Conservation (phyloP, 2,113 vertebrate genomes). For the Pelodiscus sinensis region DNA sequence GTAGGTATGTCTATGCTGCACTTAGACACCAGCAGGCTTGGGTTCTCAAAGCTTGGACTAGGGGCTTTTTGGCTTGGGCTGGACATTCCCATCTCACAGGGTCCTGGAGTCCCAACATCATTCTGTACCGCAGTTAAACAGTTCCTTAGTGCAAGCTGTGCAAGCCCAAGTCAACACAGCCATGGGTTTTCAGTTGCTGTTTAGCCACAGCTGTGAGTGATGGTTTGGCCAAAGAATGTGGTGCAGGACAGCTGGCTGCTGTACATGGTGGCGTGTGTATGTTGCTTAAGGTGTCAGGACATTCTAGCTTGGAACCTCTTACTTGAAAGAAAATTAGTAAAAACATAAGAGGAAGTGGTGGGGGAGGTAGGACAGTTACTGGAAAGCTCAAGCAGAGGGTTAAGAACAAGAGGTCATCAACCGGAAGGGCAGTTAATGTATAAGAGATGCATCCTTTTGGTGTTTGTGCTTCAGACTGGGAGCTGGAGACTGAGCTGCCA, state of each 20-base stretch:
- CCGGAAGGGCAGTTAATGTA: background rate
- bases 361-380: background rate
- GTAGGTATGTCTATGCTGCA: background rate
- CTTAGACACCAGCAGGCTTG: background rate
- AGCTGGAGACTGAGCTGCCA: background rate
- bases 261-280: background rate
- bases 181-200: background rate
- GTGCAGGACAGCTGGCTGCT: background rate
- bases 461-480: background rate
- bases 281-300: background rate
- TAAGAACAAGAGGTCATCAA: background rate
- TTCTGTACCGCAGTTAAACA: background rate
- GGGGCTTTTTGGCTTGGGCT: background rate
- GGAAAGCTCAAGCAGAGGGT: background rate
- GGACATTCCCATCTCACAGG: background rate
- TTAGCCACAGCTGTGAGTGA: background rate
- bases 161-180: background rate
- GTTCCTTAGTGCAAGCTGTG: background rate
- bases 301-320: background rate
- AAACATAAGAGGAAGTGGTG: rapidly evolving
- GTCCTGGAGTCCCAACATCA: background rate
- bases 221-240: background rate
- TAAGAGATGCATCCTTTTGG: background rate
- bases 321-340: background rate
- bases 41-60: background rate